phyloP scores from a whole-genome alignment of 2,113 vertebrate species.

The Pantherophis guttatus region DNA sequence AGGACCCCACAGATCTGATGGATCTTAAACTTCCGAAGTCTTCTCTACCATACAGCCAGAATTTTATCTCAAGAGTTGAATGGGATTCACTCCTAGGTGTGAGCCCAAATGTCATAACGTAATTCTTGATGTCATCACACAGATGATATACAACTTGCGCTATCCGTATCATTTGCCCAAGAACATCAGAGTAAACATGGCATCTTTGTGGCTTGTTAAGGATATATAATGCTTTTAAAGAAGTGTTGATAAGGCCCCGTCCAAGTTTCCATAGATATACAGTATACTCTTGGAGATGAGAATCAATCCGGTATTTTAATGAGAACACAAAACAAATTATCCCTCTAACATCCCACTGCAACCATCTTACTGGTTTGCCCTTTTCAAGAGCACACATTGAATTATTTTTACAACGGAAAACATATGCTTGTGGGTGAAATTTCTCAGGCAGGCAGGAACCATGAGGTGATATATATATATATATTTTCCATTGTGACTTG shows the following conservation, averaged over 20 bases:
- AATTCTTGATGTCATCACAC: background rate
- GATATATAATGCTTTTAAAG: background rate
- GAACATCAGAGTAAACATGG: fast-evolving
- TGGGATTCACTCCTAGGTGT: background rate
- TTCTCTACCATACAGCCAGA: background rate
- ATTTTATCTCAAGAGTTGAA: background rate
- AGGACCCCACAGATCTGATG: no score
- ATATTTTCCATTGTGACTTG: background rate
- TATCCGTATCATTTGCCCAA: background rate
- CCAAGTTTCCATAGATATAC: background rate
- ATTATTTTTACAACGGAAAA: background rate
- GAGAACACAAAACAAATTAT: background rate
- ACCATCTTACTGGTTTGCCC: background rate
- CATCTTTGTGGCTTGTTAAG: background rate
- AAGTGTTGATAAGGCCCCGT: background rate
- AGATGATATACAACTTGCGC: background rate
- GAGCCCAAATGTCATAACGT: background rate
- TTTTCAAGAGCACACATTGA: background rate
- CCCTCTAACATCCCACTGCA: background rate
- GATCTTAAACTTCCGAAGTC: background rate
- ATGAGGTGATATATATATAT: background rate
- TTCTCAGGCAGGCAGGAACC: background rate
- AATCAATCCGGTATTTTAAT: background rate
- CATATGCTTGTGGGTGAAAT: background rate
- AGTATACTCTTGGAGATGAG: background rate